Percentiles rank a stretch among this genome's conserved stretches.
Conservation (phyloP, 2,888 invertebrate species). For the Zygothrica quintamaculata region DNA sequence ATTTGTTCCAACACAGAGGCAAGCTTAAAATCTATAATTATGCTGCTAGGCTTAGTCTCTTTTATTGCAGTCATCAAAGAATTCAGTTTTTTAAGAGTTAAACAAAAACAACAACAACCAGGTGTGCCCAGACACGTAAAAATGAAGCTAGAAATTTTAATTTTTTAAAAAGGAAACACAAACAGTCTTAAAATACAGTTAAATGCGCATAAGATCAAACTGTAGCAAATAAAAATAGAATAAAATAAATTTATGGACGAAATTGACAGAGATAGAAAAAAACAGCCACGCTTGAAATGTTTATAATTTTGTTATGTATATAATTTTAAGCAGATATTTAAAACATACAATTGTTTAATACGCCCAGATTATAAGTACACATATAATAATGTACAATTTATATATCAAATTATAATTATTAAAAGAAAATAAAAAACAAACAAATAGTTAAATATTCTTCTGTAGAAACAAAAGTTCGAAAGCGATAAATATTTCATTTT, state of each 20-base stretch:
- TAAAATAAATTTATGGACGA: conserved; percentile 59
- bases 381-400: conserved; percentile 74
- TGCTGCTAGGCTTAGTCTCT: conserved; percentile 47
- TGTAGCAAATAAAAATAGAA: conserved; percentile 69
- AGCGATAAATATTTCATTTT: too few species aligned
- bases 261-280: conserved; percentile 57
- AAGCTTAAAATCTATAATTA: conserved; percentile 38
- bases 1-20: conserved; percentile 40
- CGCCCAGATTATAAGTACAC: conserved; percentile 75
- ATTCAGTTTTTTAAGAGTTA: conserved; percentile 36
- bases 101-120: conserved; percentile 7
- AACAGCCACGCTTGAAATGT: conserved; percentile 72
- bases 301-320: conserved; percentile 80
- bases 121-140: conserved; percentile 3
- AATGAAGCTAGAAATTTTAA: conserved; percentile 22
- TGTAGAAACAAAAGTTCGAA: too few species aligned
- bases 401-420: conserved; percentile 66
- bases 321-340: conserved; percentile 75
- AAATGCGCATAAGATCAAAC: conserved; percentile 47
- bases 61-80: conserved; percentile 25
- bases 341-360: conserved; percentile 63
- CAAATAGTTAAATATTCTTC: conserved; percentile 51
- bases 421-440: conserved; percentile 56
- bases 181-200: conserved; percentile 14
- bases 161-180: conserved; percentile 6